Percentiles rank a stretch among this genome's conserved stretches.
phyloP scores from a whole-genome alignment of 1,140 invertebrate genomes.

The Brachionus plicatilis region DNA sequence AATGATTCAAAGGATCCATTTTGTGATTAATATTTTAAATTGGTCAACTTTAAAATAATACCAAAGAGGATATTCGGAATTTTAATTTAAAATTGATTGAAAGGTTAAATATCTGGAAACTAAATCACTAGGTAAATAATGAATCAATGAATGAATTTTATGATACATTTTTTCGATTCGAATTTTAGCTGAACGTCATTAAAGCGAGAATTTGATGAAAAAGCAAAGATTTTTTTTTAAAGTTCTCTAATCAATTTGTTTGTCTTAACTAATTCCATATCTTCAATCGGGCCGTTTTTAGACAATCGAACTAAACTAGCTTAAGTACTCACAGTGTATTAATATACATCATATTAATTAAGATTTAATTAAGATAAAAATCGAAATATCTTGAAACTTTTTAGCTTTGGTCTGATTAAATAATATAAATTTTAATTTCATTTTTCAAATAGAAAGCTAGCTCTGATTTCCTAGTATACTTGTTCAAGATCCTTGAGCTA shows the following conservation, averaged over 20 bases:
- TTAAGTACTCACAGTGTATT: neutral
- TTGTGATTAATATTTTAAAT: neutral
- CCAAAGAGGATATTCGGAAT: neutral
- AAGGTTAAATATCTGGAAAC: neutral
- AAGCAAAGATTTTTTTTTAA: neutral
- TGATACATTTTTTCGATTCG: neutral
- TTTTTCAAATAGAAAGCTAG: neutral
- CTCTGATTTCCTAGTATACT: neutral
- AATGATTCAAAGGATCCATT: too few species aligned
- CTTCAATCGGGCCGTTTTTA: neutral
- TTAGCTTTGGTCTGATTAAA: neutral
- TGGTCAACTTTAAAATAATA: neutral
- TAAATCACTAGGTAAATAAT: neutral
- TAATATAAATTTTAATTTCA: neutral
- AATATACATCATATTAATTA: neutral
- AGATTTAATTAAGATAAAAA: neutral
- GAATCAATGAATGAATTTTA: neutral
- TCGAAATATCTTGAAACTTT: neutral
- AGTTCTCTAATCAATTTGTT: neutral
- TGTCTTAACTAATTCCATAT: neutral
- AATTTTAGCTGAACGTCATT: neutral
- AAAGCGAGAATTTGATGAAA: neutral
- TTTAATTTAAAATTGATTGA: neutral
- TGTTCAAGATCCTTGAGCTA: neutral
- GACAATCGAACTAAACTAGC: neutral